phyloP scores from a whole-genome alignment of 2,113 vertebrate species.

The Propithecus coquereli region DNA sequence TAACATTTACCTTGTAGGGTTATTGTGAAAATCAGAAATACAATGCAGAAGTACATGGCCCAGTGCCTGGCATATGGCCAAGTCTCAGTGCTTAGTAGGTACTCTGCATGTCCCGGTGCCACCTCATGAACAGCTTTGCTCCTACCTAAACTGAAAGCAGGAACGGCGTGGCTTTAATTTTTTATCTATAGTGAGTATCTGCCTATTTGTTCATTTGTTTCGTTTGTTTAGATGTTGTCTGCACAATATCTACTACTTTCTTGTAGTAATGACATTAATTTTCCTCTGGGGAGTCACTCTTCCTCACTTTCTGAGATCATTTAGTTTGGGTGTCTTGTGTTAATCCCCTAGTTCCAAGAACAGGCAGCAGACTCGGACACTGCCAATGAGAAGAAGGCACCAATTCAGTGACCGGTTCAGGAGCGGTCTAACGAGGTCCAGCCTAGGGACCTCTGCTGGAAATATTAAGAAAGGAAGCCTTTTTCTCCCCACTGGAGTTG shows the following conservation, averaged over 20 bases:
- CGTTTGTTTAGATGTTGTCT: not conserved
- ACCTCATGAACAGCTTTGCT: not conserved
- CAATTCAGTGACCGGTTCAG: not conserved
- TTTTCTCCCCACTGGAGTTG: not conserved
- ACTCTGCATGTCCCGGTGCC: not conserved
- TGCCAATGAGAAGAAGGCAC: not conserved
- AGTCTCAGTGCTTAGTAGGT: not conserved
- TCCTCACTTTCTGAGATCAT: not conserved
- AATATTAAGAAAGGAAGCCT: not conserved
- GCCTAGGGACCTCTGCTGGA: not conserved
- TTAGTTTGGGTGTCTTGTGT: not conserved
- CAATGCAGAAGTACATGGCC: not conserved
- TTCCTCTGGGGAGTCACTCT: not conserved
- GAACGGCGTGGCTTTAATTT: not conserved
- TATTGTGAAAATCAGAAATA: conserved; percentile 13
- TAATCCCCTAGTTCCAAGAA: not conserved
- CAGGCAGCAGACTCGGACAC: not conserved
- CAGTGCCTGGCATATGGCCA: not conserved
- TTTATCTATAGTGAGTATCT: not conserved
- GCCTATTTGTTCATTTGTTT: not conserved
- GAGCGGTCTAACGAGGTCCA: not conserved
- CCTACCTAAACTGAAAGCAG: not conserved
- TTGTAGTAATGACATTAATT: not conserved
- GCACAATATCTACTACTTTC: not conserved
- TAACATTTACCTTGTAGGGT: not conserved